A percentile compares a stretch with the other conserved stretches of the same genome.
Conservation (phyloP, 2,888 invertebrate species). For the Oscheius sp. region DNA sequence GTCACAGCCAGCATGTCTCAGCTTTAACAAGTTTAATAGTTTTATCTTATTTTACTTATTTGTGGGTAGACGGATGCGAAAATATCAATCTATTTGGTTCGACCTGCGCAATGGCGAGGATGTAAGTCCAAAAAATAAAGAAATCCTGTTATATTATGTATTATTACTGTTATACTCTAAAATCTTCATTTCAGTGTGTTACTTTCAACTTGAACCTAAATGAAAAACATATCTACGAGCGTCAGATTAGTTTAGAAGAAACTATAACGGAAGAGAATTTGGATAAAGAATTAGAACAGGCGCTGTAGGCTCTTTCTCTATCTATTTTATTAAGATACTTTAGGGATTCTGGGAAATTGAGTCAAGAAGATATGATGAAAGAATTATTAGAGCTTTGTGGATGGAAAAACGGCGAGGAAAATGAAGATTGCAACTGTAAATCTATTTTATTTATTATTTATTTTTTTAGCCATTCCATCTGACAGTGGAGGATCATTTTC, state of each 20-base stretch:
- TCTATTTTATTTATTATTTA: background rate
- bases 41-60: no score
- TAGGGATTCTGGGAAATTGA: slow-evolving; percentile 8
- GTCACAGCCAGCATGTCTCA: background rate
- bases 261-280: background rate
- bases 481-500: slow-evolving; percentile 5
- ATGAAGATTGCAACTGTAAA: background rate
- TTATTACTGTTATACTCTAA: background rate
- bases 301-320: background rate
- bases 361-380: slow-evolving; percentile 16
- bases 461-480: background rate
- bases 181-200: slow-evolving; percentile 7
- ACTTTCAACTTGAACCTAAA: slow-evolving; percentile 5
- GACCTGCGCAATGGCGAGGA: background rate
- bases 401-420: background rate
- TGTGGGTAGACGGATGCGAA: slow-evolving; percentile 4
- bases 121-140: no score
- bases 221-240: background rate
- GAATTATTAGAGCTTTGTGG: slow-evolving; percentile 13
- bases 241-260: background rate
- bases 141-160: no score
- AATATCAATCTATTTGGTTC: slow-evolving; percentile 11
- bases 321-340: background rate
- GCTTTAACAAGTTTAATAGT: background rate
- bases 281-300: background rate